Evolutionary conservation across 2,888 invertebrate species (phyloP).

Genomic region (Macrosoma leucophasiata): DNA sequence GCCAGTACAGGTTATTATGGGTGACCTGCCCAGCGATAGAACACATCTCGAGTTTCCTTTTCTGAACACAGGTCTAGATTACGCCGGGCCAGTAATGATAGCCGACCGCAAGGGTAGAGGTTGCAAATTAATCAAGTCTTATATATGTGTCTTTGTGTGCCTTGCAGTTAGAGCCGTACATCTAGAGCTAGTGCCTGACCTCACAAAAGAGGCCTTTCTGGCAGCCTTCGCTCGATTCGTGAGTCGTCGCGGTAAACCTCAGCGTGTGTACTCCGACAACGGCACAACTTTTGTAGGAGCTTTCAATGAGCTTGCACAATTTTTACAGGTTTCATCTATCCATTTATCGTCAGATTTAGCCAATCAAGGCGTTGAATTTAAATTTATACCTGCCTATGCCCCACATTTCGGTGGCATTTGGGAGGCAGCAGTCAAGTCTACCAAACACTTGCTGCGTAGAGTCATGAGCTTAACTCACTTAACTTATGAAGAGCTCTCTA

Average conservation of each 20-base stretch:
- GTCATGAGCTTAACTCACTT: slow-evolving; percentile 12
- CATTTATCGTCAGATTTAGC: slow-evolving; percentile 1
- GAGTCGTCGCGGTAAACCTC: slow-evolving; percentile 18
- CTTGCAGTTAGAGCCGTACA: slow-evolving; percentile 24
- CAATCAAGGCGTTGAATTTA: slow-evolving; percentile 7
- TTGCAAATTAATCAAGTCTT: slow-evolving; percentile 18
- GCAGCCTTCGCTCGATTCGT: slow-evolving; percentile 20
- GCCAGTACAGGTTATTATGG: slow-evolving; percentile 21
- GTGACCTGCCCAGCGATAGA: slow-evolving; percentile 19
- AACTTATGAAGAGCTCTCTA: slow-evolving; percentile 17
- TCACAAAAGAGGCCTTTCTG: slow-evolving; percentile 20
- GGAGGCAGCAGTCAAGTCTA: slow-evolving; percentile 11
- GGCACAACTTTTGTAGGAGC: slow-evolving; percentile 22
- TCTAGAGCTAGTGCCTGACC: slow-evolving; percentile 22
- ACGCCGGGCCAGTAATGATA: slow-evolving; percentile 26
- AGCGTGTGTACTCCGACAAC: slow-evolving; percentile 18
- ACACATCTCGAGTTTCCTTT: slow-evolving; percentile 21
- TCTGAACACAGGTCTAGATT: slow-evolving; percentile 20
- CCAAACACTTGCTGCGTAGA: slow-evolving; percentile 6
- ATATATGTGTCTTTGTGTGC: slow-evolving; percentile 27
- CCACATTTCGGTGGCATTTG: slow-evolving; percentile 13
- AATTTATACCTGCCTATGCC: slow-evolving; percentile 10
- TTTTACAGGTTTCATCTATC: slow-evolving; percentile 2
- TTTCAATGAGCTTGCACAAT: slow-evolving; percentile 10
- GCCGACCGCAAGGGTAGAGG: slow-evolving; percentile 24